Conservation (phyloP, 2,888 invertebrate species). For the Opisthograptis luteolata region DNA sequence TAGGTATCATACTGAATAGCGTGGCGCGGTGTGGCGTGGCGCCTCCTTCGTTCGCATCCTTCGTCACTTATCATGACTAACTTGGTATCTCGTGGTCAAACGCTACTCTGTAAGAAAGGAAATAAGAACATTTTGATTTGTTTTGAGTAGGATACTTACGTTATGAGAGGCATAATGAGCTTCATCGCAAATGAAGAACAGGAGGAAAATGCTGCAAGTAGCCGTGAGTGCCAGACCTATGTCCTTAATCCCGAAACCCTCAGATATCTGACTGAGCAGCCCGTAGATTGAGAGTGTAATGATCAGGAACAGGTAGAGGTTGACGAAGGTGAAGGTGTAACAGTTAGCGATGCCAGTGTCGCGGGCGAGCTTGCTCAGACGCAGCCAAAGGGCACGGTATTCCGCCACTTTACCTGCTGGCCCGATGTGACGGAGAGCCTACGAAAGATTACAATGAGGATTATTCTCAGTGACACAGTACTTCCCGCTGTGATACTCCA, state of each 20-base stretch:
- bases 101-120: no score
- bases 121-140: no score
- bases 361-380: slow-evolving; percentile 87
- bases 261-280: slow-evolving; percentile 88
- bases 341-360: slow-evolving; percentile 88
- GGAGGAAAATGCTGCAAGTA: slow-evolving; percentile 85
- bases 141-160: no score
- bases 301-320: slow-evolving; percentile 88
- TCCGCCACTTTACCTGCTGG: slow-evolving; percentile 88
- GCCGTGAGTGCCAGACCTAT: slow-evolving; percentile 88
- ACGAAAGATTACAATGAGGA: slow-evolving; percentile 32
- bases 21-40: no score
- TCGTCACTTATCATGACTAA: no score
- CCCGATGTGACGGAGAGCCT: slow-evolving; percentile 87
- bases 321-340: slow-evolving; percentile 88
- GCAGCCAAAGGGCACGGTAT: slow-evolving; percentile 88
- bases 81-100: no score
- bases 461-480: no score
- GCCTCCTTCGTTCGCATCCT: no score
- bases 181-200: slow-evolving; percentile 90
- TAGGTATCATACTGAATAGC: no score
- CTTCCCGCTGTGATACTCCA: no score
- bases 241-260: slow-evolving; percentile 89
- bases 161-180: slow-evolving; percentile 90
- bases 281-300: slow-evolving; percentile 91